Conservation (phyloP, 2,888 invertebrate genomes). For the Toxonevra muliebris region DNA sequence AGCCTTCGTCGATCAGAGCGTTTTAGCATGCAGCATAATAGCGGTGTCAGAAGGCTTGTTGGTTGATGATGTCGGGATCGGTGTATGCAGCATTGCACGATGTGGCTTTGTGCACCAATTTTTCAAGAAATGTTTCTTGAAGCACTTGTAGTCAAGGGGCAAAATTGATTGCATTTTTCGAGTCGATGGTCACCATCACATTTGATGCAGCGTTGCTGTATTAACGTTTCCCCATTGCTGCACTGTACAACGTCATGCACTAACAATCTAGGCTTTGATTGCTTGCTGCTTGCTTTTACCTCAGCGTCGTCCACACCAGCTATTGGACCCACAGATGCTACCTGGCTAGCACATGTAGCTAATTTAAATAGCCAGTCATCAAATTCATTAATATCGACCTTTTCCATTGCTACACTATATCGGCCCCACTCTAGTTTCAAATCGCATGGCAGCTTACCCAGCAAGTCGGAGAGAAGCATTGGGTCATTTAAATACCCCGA, state of each 20-base stretch:
- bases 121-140: neutral
- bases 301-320: neutral
- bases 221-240: neutral
- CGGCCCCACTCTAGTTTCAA: constrained; percentile 21
- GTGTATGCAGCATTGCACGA: too few relatives aligned
- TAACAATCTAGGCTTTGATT: neutral
- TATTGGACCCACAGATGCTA: neutral
- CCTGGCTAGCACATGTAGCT: constrained; percentile 5
- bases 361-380: neutral
- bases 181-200: neutral
- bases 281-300: neutral
- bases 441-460: constrained; percentile 12
- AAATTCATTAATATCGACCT: neutral
- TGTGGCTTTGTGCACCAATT: constrained; percentile 20
- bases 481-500: constrained; percentile 26
- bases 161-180: neutral
- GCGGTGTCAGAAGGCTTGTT: too few relatives aligned
- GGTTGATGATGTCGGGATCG: too few relatives aligned
- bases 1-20: constrained; percentile 35
- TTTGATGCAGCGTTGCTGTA: neutral
- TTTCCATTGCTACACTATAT: neutral
- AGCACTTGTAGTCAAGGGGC: neutral
- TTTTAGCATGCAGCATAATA: constrained; percentile 3
- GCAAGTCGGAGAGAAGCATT: constrained; percentile 23
- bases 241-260: neutral